Percentiles rank a stretch among this genome's conserved stretches.
Conservation (phyloP, 2,797 vertebrate genomes). For the Geotrypetes seraphini region DNA sequence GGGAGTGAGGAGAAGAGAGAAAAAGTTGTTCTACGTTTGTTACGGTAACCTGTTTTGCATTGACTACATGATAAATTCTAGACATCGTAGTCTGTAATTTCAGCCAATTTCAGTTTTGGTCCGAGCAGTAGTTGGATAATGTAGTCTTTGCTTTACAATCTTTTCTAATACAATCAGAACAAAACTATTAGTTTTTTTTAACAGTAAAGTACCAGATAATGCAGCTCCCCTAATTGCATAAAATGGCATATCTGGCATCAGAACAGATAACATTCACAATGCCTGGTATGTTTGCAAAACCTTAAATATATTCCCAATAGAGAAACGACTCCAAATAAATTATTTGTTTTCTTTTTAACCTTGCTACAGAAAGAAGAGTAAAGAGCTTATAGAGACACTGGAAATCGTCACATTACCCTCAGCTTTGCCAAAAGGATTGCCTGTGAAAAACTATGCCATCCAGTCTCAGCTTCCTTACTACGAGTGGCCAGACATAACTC, state of each 20-base stretch:
- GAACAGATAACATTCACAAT: neutral
- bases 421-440: conserved; percentile 35
- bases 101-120: too few relatives aligned
- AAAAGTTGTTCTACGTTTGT: too few relatives aligned
- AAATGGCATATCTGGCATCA: neutral
- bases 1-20: too few relatives aligned
- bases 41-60: too few relatives aligned
- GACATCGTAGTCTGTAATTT: too few relatives aligned
- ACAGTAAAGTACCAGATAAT: too few relatives aligned
- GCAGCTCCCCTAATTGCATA: too few relatives aligned
- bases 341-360: neutral
- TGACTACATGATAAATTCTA: too few relatives aligned
- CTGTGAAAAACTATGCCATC: conserved; percentile 66
- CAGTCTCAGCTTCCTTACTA: conserved; percentile 59
- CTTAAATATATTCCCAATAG: neutral
- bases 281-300: neutral
- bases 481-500: conserved; percentile 65
- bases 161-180: too few relatives aligned
- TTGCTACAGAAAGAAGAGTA: conserved; percentile 12
- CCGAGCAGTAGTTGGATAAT: too few relatives aligned
- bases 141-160: too few relatives aligned
- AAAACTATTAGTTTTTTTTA: too few relatives aligned
- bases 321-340: neutral
- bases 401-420: conserved; percentile 76
- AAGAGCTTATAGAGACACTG: conserved; percentile 56